Evolutionary conservation across 2,113 vertebrate species (phyloP), one percentile per base, ranked within the genome.

Genomic region (Corythoichthys intestinalis): DNA sequence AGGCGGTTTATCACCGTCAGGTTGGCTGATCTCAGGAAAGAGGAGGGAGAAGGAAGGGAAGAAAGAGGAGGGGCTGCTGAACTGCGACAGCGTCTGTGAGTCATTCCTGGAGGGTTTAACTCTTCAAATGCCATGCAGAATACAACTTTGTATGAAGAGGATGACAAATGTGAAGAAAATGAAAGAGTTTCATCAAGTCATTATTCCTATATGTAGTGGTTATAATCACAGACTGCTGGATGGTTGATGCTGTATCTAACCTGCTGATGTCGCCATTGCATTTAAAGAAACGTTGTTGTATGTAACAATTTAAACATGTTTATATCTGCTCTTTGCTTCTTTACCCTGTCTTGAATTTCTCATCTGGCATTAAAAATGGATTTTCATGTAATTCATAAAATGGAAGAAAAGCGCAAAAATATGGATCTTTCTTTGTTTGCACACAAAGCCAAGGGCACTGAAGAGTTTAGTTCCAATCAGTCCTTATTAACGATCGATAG

Each of bases 71-170:
- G 34, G 8, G 56, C 48, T 63, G 71, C 70, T 71, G 65, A 85
- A 87, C 80, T 88, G 87, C 88, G 85, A 86, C 83, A 87, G 83
- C 77, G 88, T 71, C 79, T 77, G 85, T 92, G 92, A 93, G 89
- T 93, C 92, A 93, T 91, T 88, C 74, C 78, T 82, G 62, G 71
- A 79, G 76, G 78, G 76, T 85, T 92, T 92, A 92, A 92, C 91
- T 86, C 84, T 71, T 85, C 46, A 41, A 0, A 1, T 70, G 56
- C 87, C 79, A 59, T 2, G 41, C 48, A 4, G 35, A 37, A 60
- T 14, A 15, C 4, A 20, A 13, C 56, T 57, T 20, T 47, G 20
- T 4, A 13, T 28, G 7, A 28, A 12, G 10, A 63, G 9, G 44
- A 47, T 17, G 1, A 41, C 13, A 12, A 50, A 15, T 50, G 13